A percentile compares a stretch with the other conserved stretches of the same genome.
phyloP scores from a whole-genome alignment of 2,888 invertebrate genomes.

The Aelia acuminata region DNA sequence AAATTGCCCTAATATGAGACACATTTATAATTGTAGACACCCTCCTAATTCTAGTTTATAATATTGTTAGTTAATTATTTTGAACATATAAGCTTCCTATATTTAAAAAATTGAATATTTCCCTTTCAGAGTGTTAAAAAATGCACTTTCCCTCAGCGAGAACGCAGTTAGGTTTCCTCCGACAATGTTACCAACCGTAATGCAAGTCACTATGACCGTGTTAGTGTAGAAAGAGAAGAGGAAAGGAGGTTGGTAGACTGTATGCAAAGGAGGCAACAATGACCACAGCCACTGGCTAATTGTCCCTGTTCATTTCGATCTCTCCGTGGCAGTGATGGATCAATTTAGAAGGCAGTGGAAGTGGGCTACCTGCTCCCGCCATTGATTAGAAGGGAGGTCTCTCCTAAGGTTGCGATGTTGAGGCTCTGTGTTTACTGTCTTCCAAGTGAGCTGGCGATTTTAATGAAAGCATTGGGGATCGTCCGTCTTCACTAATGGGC shows the following conservation, averaged over 20 bases:
- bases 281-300: background rate
- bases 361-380: background rate
- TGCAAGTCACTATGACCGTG: constrained; percentile 26
- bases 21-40: no score
- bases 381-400: background rate
- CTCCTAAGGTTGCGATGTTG: background rate
- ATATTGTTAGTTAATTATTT: no score
- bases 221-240: background rate
- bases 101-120: no score
- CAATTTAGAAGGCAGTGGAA: constrained; percentile 7
- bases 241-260: background rate
- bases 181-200: background rate
- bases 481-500: background rate
- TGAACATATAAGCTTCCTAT: no score
- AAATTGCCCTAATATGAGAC: no score
- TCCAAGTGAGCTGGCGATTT: background rate
- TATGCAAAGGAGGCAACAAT: constrained; percentile 22
- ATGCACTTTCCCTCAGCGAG: background rate
- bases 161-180: background rate
- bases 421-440: background rate
- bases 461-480: background rate
- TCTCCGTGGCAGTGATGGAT: constrained; percentile 16
- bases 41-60: no score
- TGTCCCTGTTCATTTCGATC: background rate
- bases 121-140: background rate